Evolutionary conservation across 1,140 invertebrate species (phyloP).

Genomic region (Drosophila teissieri): DNA sequence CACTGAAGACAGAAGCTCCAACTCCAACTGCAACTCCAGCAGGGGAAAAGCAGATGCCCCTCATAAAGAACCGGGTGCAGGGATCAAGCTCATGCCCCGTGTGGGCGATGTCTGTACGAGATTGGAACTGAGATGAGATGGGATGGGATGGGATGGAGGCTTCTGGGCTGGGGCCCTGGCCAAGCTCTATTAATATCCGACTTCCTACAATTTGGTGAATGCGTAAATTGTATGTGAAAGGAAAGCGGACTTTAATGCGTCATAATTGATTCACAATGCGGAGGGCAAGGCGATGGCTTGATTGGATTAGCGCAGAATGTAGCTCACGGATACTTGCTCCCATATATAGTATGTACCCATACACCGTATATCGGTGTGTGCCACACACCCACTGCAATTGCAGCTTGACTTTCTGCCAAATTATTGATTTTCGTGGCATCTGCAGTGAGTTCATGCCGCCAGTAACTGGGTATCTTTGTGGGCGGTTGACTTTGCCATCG

Average conservation of each 20-base stretch:
- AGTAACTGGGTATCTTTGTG: conserved; percentile 21
- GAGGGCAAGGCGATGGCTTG: conserved; percentile 23
- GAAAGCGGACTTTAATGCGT: conserved; percentile 69
- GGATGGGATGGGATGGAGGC: conserved; percentile 10
- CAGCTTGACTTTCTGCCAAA: conserved; percentile 59
- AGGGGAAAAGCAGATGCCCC: conserved; percentile 41
- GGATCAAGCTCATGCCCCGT: conserved; percentile 44
- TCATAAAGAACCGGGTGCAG: conserved; percentile 35
- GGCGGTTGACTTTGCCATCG: conserved; percentile 42
- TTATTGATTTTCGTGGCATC: conserved; percentile 69
- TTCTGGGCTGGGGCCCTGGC: conserved; percentile 19
- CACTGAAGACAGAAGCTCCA: conserved; percentile 29
- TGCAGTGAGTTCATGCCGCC: conserved; percentile 22
- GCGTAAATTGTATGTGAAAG: conserved; percentile 74
- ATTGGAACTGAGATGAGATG: conserved; percentile 15
- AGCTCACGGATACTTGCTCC: conserved; percentile 18
- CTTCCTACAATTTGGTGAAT: conserved; percentile 73
- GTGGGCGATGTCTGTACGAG: conserved; percentile 48
- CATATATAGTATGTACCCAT: neutral
- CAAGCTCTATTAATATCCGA: conserved; percentile 68
- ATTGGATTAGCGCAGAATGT: conserved; percentile 68
- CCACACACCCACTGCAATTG: conserved; percentile 19
- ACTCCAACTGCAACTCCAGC: neutral
- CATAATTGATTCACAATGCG: conserved; percentile 81
- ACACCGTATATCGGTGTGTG: too few relatives aligned